Conservation (phyloP, 2,113 vertebrate species). For the Chloebia gouldiae region DNA sequence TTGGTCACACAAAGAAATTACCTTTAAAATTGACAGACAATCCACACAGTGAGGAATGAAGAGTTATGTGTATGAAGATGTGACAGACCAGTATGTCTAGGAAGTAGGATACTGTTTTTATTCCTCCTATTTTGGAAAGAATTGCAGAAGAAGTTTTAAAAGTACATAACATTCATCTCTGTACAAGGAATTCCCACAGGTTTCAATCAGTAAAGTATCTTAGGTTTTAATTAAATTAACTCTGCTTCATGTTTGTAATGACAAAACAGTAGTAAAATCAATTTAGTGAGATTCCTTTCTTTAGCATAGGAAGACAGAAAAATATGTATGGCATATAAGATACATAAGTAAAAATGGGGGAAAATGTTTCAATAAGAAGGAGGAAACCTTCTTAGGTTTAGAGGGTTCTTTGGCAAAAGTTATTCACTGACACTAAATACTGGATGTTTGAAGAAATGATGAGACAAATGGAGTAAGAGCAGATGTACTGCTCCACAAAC, state of each 20-base stretch:
- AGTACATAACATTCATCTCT: not conserved
- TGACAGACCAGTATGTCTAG: not conserved
- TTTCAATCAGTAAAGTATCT: not conserved
- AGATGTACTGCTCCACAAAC: not conserved
- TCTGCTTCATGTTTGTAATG: not conserved
- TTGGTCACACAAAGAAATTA: not conserved
- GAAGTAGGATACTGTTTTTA: not conserved
- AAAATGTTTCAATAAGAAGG: not conserved
- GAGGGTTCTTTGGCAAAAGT: not conserved
- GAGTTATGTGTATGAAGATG: not conserved
- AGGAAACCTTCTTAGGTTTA: not conserved
- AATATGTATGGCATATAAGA: not conserved
- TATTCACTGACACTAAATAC: not conserved
- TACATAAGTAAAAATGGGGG: not conserved
- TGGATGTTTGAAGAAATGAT: not conserved
- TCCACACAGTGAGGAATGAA: not conserved
- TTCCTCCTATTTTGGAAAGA: not conserved
- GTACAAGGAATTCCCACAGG: not conserved
- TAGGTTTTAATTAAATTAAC: not conserved
- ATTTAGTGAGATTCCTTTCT: not conserved
- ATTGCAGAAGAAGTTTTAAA: not conserved
- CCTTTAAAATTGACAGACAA: not conserved
- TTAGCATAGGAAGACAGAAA: not conserved
- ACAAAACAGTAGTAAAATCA: not conserved
- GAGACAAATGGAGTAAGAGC: not conserved